Evolutionary conservation across 1,140 invertebrate species (phyloP).

Genomic region (Heliconius congener): DNA sequence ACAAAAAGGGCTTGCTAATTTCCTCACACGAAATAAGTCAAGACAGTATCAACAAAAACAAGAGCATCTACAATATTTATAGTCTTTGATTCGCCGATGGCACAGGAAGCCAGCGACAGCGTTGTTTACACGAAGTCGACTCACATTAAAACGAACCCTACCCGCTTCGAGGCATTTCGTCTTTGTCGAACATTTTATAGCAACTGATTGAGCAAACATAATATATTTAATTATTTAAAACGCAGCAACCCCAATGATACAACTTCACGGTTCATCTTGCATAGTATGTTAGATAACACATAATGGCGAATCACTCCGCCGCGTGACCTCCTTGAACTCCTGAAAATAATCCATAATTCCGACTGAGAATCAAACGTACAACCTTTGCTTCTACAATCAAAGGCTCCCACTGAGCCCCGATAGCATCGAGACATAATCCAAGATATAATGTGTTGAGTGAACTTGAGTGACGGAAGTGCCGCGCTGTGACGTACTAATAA

Average conservation of each 20-base stretch:
- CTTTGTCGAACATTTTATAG: constrained; percentile 16
- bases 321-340: too few relatives aligned
- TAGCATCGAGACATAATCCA: too few relatives aligned
- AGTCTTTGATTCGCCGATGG: constrained; percentile 39
- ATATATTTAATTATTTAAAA: constrained; percentile 9
- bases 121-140: constrained; percentile 45
- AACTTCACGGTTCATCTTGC: not conserved
- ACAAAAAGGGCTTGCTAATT: too few relatives aligned
- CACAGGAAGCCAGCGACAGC: constrained; percentile 42
- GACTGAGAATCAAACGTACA: too few relatives aligned
- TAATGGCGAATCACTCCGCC: not conserved
- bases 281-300: too few relatives aligned
- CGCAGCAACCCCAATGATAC: not conserved
- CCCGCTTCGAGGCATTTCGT: constrained; percentile 30
- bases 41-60: not conserved
- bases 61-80: not conserved
- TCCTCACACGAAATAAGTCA: not conserved
- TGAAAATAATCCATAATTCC: too few relatives aligned
- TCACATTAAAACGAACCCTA: constrained; percentile 43
- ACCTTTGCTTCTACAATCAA: too few relatives aligned
- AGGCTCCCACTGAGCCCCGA: too few relatives aligned
- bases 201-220: constrained; percentile 19
- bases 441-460: too few relatives aligned
- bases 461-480: too few relatives aligned
- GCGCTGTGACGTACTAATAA: too few relatives aligned